Evolutionary conservation across 2,797 vertebrate genomes (phyloP), one percentile per base, ranked within the genome.

Genomic region (Synanceia verrucosa): DNA sequence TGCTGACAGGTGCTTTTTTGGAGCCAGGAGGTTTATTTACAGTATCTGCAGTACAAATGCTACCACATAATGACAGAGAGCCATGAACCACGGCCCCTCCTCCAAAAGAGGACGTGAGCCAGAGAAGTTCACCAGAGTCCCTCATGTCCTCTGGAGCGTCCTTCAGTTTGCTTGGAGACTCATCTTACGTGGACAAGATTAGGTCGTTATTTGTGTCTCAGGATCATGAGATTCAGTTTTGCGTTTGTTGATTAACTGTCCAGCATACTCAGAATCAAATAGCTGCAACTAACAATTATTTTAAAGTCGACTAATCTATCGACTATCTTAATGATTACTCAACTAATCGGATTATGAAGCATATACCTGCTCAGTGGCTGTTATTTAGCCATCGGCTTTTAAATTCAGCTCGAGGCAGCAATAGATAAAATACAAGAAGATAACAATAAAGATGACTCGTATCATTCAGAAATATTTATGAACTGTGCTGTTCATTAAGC

Each of bases 1-100:
- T 70, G 63, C 73, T 85, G 72, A 70, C 81, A 69, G 73, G 50
- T 70, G 43, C 44, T 28, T 57, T 60, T 53, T 60, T 48, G 14
- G 28, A 52, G 48, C 51, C 50, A 19, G 24, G 44, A 44, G 18
- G 46, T 78, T 61, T 73, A 68, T 80, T 71, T 79, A 44, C 47
- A 41, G 51, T 34, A 62, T 24, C 46, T 33, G 26, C 59, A 36
- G 36, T n/a, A 48, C 58, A 43, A 61, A 56, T 59, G 36, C 65
- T 55, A 62, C 57, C 37, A 37, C n/a, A 2, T 47, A 65, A 68
- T 64, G 62, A 57, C 28, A 50, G 29, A 39, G 19, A 44, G 46
- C 12, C 10, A 26, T 55, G 28, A 37, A 58, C 37, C 26, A 14
- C 50, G 9, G 31, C 39, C 18, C 23, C 48, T n/a, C 4, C n/a